Evolutionary conservation across 1,140 invertebrate genomes (phyloP).

Genomic region (Drosophila tropicalis): DNA sequence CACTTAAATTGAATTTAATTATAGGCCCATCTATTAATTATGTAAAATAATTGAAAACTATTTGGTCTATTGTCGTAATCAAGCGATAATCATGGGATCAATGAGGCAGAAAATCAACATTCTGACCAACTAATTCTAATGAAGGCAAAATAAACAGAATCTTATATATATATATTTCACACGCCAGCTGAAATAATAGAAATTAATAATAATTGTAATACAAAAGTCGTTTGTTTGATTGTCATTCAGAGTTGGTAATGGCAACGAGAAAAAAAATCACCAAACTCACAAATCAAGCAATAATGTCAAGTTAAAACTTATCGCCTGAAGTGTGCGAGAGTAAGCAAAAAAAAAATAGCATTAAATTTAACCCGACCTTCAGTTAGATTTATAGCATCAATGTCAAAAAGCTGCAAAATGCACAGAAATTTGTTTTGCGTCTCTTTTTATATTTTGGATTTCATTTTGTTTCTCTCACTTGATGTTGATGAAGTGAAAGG

Average conservation of each 20-base stretch:
- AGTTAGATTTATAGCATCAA: conserved; percentile 43
- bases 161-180: too few species aligned
- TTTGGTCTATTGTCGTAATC: neutral
- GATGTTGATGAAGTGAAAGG: conserved; percentile 55
- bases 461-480: neutral
- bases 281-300: neutral
- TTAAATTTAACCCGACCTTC: conserved; percentile 42
- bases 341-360: neutral
- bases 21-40: conserved; percentile 5
- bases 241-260: neutral
- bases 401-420: conserved; percentile 33
- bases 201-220: neutral
- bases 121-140: neutral
- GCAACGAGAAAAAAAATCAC: neutral
- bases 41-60: conserved; percentile 10
- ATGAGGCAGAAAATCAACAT: conserved; percentile 5
- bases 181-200: neutral
- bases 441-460: too few species aligned
- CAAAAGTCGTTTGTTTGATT: neutral
- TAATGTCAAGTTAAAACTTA: conserved; percentile 4
- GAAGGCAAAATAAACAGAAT: neutral
- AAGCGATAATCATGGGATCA: neutral
- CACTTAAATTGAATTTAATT: conserved; percentile 7
- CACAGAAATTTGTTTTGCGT: conserved; percentile 17
- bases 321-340: neutral